Evolutionary conservation across 2,888 invertebrate genomes (phyloP).

Genomic region (Rhorus exstirpatorius): DNA sequence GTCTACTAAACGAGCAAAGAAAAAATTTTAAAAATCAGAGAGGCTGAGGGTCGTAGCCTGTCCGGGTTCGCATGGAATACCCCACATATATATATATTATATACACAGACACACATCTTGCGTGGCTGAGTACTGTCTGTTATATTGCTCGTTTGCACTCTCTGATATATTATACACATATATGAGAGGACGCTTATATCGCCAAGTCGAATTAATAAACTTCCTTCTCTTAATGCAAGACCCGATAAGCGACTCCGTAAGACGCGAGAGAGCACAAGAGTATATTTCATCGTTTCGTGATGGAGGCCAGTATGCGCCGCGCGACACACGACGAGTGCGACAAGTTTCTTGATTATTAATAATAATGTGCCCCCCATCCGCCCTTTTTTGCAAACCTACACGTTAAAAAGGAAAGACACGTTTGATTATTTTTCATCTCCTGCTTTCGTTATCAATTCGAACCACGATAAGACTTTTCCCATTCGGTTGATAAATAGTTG

Average conservation of each 20-base stretch:
- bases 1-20: too few species aligned
- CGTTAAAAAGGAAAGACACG: constrained; percentile 2
- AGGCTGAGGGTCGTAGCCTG: too few species aligned
- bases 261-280: constrained; percentile 43
- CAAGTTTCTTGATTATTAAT: constrained; percentile 33
- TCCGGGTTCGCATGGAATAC: too few species aligned
- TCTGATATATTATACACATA: constrained; percentile 12
- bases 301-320: constrained; percentile 35
- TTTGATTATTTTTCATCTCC: constrained; percentile 5
- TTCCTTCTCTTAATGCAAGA: constrained; percentile 67
- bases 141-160: constrained; percentile 33
- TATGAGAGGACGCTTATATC: constrained; percentile 40
- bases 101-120: constrained; percentile 15
- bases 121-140: constrained; percentile 30
- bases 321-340: constrained; percentile 23
- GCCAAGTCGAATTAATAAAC: constrained; percentile 71
- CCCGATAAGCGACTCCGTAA: constrained; percentile 59
- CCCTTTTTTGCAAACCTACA: constrained; percentile 2
- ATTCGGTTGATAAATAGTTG: not conserved
- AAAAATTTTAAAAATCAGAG: too few species aligned
- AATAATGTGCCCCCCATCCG: constrained; percentile 9
- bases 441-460: not conserved
- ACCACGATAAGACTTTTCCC: constrained; percentile 2
- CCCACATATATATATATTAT: constrained; percentile 1
- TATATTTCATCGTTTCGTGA: constrained; percentile 58